These are phyloP conservation scores for Drosophila funebris DNA, from an alignment of 1,140 invertebrate genomes.

Conservation along the genomic window DNA sequence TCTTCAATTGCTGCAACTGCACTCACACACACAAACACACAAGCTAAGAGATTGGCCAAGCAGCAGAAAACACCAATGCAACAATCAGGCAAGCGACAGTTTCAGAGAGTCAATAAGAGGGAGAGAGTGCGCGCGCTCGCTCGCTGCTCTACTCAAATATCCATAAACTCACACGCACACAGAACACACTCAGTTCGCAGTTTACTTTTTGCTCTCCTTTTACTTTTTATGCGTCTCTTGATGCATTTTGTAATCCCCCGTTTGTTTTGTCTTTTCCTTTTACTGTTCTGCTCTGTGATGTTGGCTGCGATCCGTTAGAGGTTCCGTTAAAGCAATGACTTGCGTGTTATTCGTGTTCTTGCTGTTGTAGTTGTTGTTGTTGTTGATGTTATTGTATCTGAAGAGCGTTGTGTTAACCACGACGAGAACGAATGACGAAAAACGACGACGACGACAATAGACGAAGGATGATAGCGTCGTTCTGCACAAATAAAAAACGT, in stretches of 20 bases:
- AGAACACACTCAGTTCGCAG: not conserved
- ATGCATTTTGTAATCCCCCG: constrained; percentile 54
- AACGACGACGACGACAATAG: constrained; percentile 45
- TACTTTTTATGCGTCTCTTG: constrained; percentile 20
- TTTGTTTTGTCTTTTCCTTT: not conserved
- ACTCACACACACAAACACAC: constrained; percentile 2
- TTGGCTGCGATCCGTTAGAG: constrained; percentile 34
- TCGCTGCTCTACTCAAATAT: constrained; percentile 19
- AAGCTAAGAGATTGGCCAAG: constrained; percentile 2
- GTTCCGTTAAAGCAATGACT: constrained; percentile 48
- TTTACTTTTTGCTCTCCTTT: constrained; percentile 9
- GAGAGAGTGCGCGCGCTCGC: constrained; percentile 8
- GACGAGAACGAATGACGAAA: constrained; percentile 40
- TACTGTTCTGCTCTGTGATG: constrained; percentile 1
- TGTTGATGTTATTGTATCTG: constrained; percentile 13
- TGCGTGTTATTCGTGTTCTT: constrained; percentile 24
- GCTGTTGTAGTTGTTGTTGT: constrained; percentile 26
- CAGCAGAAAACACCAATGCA: not conserved
- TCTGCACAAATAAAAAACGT: constrained; percentile 31
- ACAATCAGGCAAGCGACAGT: not conserved
- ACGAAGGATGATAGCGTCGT: constrained; percentile 59
- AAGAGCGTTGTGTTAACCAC: constrained; percentile 23
- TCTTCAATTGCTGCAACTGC: constrained; percentile 10
- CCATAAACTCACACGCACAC: constrained; percentile 31
- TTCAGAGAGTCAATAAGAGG: not conserved